Percentiles rank a stretch among this genome's conserved stretches.
Evolutionary conservation across 2,113 vertebrate species (phyloP).

Genomic region (Ictidomys tridecemlineatus): DNA sequence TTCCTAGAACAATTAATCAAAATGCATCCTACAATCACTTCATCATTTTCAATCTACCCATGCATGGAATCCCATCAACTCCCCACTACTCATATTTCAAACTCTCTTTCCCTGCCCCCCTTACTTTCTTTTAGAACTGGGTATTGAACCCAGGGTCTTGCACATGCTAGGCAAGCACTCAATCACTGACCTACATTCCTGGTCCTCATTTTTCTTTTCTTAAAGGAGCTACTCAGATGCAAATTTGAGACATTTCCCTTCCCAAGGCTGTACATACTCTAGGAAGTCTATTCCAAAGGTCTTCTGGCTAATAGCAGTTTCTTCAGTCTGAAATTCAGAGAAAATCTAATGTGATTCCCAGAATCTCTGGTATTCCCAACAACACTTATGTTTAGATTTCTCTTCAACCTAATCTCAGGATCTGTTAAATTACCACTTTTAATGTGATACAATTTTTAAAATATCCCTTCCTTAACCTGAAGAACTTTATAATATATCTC

Average conservation of each 20-base stretch:
- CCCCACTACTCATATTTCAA: background rate
- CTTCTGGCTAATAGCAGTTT: conserved; percentile 37
- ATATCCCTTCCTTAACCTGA: background rate
- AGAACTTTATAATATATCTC: background rate
- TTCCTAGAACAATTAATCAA: conserved; percentile 5
- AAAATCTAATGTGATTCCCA: conserved; percentile 39
- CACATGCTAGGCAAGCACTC: no score
- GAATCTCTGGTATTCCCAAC: conserved; percentile 39
- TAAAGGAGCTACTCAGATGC: conserved; percentile 51
- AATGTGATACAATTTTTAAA: conserved; percentile 15
- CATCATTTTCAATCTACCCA: conserved; percentile 9
- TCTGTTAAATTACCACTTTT: conserved; percentile 42
- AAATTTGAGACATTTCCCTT: background rate
- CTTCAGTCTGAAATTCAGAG: conserved; percentile 58
- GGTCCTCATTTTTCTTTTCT: background rate
- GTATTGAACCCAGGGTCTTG: no score
- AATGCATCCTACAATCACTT: conserved; percentile 16
- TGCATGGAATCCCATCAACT: background rate
- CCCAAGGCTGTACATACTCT: background rate
- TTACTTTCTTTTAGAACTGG: background rate
- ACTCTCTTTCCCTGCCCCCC: background rate
- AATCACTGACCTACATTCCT: no score
- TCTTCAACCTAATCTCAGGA: conserved; percentile 3
- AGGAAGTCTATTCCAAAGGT: conserved; percentile 32
- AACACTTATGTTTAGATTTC: conserved; percentile 46